Percentiles rank a stretch among this genome's conserved stretches.
Conservation (phyloP, 2,113 vertebrate genomes). For the Myodes glareolus region DNA sequence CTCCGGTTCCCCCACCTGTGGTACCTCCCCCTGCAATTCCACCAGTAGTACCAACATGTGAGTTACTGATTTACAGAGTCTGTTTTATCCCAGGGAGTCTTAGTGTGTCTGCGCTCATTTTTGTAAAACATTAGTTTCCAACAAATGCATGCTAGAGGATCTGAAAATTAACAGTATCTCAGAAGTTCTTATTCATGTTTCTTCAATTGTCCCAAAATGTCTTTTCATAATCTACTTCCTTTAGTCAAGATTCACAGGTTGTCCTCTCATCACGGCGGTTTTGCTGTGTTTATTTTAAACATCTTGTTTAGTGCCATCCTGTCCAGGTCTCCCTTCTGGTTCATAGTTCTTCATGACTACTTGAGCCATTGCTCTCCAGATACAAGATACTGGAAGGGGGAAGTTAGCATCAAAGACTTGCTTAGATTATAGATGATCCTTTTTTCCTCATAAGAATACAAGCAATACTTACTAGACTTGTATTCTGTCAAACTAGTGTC, state of each 20-base stretch:
- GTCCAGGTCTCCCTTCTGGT: background rate
- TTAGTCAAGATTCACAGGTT: constrained; percentile 19
- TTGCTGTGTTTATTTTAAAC: constrained; percentile 1
- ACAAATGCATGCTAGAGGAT: background rate
- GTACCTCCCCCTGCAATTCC: constrained; percentile 90
- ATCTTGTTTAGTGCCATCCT: background rate
- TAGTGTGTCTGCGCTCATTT: background rate
- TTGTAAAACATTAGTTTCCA: background rate
- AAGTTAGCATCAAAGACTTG: background rate
- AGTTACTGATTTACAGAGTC: constrained; percentile 77
- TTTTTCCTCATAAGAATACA: background rate
- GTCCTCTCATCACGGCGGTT: background rate
- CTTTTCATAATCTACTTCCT: background rate
- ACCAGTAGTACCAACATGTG: constrained; percentile 91
- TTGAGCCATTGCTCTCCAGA: background rate
- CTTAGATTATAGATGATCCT: background rate
- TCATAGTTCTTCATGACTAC: background rate
- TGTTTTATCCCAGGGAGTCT: background rate
- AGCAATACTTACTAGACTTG: background rate
- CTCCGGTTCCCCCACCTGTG: constrained; percentile 89
- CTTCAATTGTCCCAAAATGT: background rate
- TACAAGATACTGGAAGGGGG: background rate
- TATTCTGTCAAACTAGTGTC: background rate
- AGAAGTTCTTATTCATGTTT: background rate
- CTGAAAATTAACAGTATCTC: background rate